A percentile compares a stretch with the other conserved stretches of the same genome.
phyloP scores from a whole-genome alignment of 92 coral and sea anemone genomes.

The Umimayanthus kanabou region DNA sequence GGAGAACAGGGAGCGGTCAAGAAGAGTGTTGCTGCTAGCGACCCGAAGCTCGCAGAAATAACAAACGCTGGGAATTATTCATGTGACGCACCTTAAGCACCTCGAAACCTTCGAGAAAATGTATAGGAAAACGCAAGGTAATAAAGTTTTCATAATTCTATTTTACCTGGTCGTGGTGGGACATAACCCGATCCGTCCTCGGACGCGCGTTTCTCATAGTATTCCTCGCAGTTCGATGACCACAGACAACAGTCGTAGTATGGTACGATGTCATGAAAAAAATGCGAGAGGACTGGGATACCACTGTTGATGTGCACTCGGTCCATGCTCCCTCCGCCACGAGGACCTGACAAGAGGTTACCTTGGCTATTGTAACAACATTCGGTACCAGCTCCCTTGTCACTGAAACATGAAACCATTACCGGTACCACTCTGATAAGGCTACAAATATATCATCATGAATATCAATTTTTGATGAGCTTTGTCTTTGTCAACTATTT shows the following conservation, averaged over 20 bases:
- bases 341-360: constrained; percentile 64
- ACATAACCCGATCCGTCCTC: constrained; percentile 70
- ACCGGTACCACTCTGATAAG: too few species aligned
- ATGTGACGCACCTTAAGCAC: too few species aligned
- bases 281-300: constrained; percentile 70
- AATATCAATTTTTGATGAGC: too few species aligned
- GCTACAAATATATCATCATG: too few species aligned
- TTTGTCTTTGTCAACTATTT: too few species aligned
- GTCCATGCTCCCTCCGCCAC: constrained; percentile 68
- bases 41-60: too few species aligned
- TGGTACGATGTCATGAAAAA: constrained; percentile 70
- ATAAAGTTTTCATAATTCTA: not conserved
- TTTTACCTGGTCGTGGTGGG: constrained; percentile 78
- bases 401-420: constrained; percentile 32
- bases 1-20: too few species aligned
- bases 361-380: constrained; percentile 79
- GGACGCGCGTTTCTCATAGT: constrained; percentile 74
- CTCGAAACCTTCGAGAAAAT: not conserved
- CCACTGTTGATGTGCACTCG: constrained; percentile 71
- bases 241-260: constrained; percentile 70
- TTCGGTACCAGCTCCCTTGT: constrained; percentile 74
- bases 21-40: too few species aligned
- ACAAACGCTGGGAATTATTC: too few species aligned
- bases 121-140: too few species aligned
- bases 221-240: constrained; percentile 58